These are phyloP conservation scores for Recurvirostra avosetta DNA, from an alignment of 2,113 vertebrate genomes.

Conservation along the genomic window DNA sequence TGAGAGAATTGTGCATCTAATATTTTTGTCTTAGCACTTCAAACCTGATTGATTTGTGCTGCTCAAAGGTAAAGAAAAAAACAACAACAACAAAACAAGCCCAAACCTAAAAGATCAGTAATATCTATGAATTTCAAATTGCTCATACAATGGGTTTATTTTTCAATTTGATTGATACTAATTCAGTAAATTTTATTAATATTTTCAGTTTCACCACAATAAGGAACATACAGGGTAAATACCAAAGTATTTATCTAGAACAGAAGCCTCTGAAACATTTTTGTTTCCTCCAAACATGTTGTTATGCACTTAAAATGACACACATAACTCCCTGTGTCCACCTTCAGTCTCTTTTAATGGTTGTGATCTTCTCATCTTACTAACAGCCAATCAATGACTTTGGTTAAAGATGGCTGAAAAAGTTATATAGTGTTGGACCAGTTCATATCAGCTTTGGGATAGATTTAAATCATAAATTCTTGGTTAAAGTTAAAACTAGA, in stretches of 20 bases:
- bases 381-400: neutral
- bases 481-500: neutral
- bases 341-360: neutral
- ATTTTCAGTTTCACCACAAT: neutral
- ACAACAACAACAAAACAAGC: neutral
- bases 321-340: neutral
- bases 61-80: neutral
- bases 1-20: neutral
- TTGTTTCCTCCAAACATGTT: neutral
- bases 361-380: neutral
- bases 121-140: neutral
- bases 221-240: neutral
- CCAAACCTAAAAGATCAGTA: neutral
- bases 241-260: neutral
- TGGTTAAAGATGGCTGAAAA: neutral
- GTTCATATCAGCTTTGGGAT: neutral
- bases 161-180: neutral
- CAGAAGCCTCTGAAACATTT: neutral
- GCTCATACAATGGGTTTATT: rapidly evolving
- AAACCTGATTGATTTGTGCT: neutral
- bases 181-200: neutral
- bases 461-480: neutral
- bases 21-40: neutral
- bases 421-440: neutral
- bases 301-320: neutral